Conservation (phyloP, 2,888 invertebrate genomes). For the Entomobrya proxima region DNA sequence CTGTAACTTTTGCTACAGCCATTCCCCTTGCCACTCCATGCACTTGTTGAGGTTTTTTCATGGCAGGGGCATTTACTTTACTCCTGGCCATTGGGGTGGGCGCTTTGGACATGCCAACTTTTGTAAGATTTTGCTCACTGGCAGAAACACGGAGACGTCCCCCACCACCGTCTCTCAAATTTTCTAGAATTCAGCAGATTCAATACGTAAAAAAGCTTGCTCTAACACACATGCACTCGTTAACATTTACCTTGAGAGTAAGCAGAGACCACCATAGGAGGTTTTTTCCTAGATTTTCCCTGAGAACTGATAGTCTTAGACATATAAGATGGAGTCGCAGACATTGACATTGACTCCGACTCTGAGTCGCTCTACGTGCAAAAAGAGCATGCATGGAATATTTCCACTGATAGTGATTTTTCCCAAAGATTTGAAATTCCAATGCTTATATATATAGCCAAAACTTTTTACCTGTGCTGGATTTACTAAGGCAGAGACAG, state of each 20-base stretch:
- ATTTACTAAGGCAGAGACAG: constrained; percentile 74
- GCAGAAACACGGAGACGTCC: constrained; percentile 73
- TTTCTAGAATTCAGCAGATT: constrained; percentile 67
- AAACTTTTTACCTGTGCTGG: constrained; percentile 69
- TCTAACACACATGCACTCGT: not conserved
- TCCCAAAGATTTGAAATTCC: constrained; percentile 31
- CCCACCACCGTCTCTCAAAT: constrained; percentile 72
- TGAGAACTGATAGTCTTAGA: constrained; percentile 74
- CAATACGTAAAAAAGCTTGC: not conserved
- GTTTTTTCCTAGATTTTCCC: constrained; percentile 72
- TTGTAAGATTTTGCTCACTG: constrained; percentile 74
- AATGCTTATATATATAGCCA: not conserved
- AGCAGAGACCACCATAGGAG: constrained; percentile 71
- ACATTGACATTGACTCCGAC: constrained; percentile 74
- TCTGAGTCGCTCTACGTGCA: constrained; percentile 74
- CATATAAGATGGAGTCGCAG: constrained; percentile 74
- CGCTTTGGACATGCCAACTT: constrained; percentile 70
- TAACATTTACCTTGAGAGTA: constrained; percentile 72
- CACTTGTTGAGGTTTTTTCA: constrained; percentile 75
- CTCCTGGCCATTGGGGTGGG: constrained; percentile 72
- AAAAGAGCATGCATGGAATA: constrained; percentile 59
- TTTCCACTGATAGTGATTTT: constrained; percentile 2
- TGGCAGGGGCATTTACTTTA: constrained; percentile 71
- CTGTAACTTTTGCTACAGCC: constrained; percentile 74
- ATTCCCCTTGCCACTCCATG: constrained; percentile 72